Conservation (phyloP, 1,140 invertebrate genomes). For the Venturia canescens region DNA sequence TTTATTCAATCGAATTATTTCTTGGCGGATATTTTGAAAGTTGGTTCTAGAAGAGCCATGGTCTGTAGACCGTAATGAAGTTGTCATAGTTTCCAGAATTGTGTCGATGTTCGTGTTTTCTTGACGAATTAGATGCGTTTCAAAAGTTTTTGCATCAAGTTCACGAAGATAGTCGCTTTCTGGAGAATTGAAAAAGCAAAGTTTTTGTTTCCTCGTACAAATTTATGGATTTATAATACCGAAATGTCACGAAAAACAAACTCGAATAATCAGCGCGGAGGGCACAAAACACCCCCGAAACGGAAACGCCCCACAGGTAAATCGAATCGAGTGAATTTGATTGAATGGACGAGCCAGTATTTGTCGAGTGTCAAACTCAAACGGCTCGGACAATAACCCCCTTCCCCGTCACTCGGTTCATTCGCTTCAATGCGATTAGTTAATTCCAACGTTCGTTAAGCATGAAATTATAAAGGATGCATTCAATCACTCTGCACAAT, state of each 20-base stretch:
- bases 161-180: background rate
- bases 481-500: no score
- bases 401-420: background rate
- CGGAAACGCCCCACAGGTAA: conserved; percentile 6
- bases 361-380: background rate
- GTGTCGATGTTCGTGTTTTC: background rate
- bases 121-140: background rate
- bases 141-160: background rate
- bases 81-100: background rate
- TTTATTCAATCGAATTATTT: no score
- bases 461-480: no score
- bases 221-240: background rate
- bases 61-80: no score
- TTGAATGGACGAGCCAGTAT: conserved; percentile 4
- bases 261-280: background rate
- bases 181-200: background rate
- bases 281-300: background rate
- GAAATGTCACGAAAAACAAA: background rate
- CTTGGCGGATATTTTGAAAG: no score
- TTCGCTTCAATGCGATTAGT: no score
- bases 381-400: background rate
- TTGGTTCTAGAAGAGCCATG: no score
- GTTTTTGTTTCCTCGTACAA: background rate
- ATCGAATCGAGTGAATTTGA: background rate
- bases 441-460: no score